Evolutionary conservation across 1,140 invertebrate species (phyloP), one percentile per base, ranked within the genome.

Genomic region (Zaprionus gabonicus): DNA sequence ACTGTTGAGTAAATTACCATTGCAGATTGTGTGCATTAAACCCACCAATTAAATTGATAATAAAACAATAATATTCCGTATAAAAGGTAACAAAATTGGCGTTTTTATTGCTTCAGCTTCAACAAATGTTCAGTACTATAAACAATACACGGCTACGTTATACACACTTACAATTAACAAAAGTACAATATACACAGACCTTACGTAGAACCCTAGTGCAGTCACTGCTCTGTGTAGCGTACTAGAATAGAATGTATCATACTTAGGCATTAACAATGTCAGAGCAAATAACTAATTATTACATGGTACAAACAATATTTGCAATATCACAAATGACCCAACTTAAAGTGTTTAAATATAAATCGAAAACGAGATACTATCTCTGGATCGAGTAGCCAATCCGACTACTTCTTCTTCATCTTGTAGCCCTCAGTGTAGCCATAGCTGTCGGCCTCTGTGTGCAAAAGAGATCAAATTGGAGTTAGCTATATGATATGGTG

Each of bases 251-350:
- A 13, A 38, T 38, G 36, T 38, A 13, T 38, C 12, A 71, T 44
- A 58, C 53, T 51, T 60, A 31, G 44, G 57, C 27, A 38, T 34
- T 57, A 51, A 15, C 53, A 49, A 53, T 67, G 46, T 15, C 49
- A 28, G 60, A 76, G 69, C 25, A 67, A 51, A 71, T 41, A 63
- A 76, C 71, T 71, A 84, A 41, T 34, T 64, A 71, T 81, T 75
- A 78, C 78, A 66, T 65, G 46, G 55, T 68, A 63, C 60, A 84
- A 84, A 46, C 78, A 72, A 88, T 81, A 81, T 88, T 87, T 88
- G 84, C 84, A 87, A 87, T 87, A 87, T 87, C 84, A 87, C 84
- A 87, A 87, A 84, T 88, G 84, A 90, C 84, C 84, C 84, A 84
- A 88, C 84, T 87, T 87, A 88, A 62, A 20, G 64, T 51, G 65